phyloP scores from a whole-genome alignment of 2,113 vertebrate species.

The Petrocephalus microphthalmus region DNA sequence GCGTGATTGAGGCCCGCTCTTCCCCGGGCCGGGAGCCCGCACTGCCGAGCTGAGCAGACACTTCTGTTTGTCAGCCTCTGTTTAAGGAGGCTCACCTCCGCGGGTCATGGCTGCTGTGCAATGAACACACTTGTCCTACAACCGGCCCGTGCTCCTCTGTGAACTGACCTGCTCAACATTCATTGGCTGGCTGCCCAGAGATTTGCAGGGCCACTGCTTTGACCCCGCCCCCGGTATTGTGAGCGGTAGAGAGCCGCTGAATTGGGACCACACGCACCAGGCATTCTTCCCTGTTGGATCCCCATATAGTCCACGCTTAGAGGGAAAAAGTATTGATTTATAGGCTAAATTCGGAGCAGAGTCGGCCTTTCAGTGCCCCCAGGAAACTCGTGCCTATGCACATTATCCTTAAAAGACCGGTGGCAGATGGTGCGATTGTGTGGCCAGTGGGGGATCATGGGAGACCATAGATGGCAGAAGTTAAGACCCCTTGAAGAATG shows the following conservation, averaged over 20 bases:
- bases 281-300: not conserved
- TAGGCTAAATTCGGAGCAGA: not conserved
- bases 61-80: constrained; percentile 2
- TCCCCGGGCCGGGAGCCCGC: not conserved
- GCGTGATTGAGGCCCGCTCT: not conserved
- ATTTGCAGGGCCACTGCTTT: not conserved
- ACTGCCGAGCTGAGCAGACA: not conserved
- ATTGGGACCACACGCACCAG: not conserved
- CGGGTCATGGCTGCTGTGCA: not conserved
- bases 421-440: not conserved
- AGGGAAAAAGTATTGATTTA: constrained; percentile 1
- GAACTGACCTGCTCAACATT: not conserved
- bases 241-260: not conserved
- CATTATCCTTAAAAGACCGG: not conserved
- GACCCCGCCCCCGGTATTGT: not conserved
- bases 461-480: not conserved
- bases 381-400: not conserved
- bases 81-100: not conserved
- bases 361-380: not conserved
- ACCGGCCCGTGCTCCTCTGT: not conserved
- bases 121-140: constrained; percentile 5
- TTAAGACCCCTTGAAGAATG: not conserved
- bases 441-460: not conserved
- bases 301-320: not conserved
- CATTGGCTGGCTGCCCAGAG: not conserved